Conservation (phyloP, 2,113 vertebrate species). For the Eonycteris spelaea region DNA sequence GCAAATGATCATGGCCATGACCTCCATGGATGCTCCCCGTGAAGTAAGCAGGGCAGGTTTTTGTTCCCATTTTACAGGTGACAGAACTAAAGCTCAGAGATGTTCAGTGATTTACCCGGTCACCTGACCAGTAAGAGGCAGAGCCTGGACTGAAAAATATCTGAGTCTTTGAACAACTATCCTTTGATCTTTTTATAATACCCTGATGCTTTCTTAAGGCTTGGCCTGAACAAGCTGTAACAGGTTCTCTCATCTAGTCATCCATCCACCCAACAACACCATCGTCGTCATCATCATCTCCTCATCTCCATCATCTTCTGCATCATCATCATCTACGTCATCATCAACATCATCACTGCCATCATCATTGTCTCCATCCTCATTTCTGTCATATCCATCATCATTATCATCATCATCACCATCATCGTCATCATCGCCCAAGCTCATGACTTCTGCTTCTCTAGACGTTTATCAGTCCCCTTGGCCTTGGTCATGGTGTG, state of each 20-base stretch:
- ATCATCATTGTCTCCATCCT: not conserved
- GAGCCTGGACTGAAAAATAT: not conserved
- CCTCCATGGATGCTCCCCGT: not conserved
- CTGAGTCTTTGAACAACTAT: not conserved
- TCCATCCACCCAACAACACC: not conserved
- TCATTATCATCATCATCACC: accelerated
- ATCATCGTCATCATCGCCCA: not conserved
- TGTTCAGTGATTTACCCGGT: not conserved
- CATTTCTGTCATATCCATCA: too few relatives aligned
- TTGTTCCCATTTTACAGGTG: not conserved
- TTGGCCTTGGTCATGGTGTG: not conserved
- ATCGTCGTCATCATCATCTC: not conserved
- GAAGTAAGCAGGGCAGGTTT: not conserved
- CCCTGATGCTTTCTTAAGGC: not conserved
- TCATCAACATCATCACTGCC: too few relatives aligned
- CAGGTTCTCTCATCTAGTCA: too few relatives aligned
- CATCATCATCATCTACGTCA: too few relatives aligned
- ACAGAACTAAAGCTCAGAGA: not conserved
- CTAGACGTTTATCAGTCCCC: not conserved
- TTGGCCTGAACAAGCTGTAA: not conserved
- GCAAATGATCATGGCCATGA: not conserved
- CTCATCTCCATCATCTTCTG: too few relatives aligned
- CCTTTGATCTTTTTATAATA: not conserved
- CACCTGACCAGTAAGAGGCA: not conserved
- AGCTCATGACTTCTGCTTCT: not conserved